These are phyloP conservation scores for Stenolophus ochropezus DNA, from an alignment of 2,888 invertebrate species.

Conservation along the genomic window DNA sequence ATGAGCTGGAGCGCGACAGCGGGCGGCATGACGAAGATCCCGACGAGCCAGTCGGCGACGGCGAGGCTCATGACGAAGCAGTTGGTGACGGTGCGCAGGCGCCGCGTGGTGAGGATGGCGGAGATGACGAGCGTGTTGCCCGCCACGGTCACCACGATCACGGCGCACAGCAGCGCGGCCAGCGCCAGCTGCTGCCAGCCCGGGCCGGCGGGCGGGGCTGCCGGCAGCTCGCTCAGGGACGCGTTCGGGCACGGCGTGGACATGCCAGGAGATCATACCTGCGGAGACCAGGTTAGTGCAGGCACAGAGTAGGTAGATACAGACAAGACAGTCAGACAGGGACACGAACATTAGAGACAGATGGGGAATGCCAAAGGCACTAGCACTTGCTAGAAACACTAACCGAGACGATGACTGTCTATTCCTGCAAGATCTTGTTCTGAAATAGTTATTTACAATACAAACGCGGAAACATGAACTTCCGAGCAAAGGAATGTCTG, in stretches of 20 bases:
- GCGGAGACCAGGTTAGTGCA: neutral
- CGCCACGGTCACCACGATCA: conserved; percentile 84
- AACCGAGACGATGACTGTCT: too few species aligned
- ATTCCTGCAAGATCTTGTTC: too few species aligned
- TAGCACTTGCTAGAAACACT: too few species aligned
- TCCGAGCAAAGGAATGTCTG: too few species aligned
- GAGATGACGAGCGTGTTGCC: conserved; percentile 94
- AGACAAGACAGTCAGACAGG: too few species aligned
- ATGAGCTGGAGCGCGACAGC: conserved; percentile 91
- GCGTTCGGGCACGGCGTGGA: neutral
- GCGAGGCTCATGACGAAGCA: conserved; percentile 97
- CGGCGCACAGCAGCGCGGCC: conserved; percentile 78
- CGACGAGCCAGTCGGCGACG: conserved; percentile 93
- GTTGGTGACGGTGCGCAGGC: conserved; percentile 94
- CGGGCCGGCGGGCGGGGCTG: neutral
- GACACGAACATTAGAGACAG: too few species aligned
- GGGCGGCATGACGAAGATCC: conserved; percentile 95
- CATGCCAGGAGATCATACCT: neutral
- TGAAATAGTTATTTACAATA: too few species aligned
- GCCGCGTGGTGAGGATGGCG: conserved; percentile 89
- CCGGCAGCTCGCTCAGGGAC: neutral
- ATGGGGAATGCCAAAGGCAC: too few species aligned
- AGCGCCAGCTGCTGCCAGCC: conserved; percentile 75
- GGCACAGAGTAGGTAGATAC: too few species aligned
- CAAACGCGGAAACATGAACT: too few species aligned